A percentile compares a stretch with the other conserved stretches of the same genome.
Conservation (phyloP, 1,140 invertebrate genomes). For the Bombus fervidus region DNA sequence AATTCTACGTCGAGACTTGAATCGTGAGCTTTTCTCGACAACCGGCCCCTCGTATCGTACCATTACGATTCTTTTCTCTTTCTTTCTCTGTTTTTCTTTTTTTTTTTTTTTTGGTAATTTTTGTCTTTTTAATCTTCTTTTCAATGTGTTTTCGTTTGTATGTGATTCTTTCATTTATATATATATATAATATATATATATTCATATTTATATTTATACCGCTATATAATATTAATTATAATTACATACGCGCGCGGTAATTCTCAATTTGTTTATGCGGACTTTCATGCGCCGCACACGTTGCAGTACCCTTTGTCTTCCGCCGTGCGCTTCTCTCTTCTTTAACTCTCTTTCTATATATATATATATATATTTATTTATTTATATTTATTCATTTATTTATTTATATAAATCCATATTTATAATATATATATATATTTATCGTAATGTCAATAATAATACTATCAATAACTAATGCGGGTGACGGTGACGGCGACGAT, state of each 20-base stretch:
- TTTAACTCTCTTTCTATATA: conserved; percentile 12
- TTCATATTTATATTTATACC: conserved; percentile 65
- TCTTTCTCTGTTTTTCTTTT: conserved; percentile 9
- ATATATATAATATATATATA: conserved; percentile 60
- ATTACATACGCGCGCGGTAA: conserved; percentile 61
- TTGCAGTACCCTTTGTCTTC: conserved; percentile 58
- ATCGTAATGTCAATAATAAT: conserved; percentile 64
- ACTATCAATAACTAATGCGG: conserved; percentile 60
- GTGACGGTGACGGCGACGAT: conserved; percentile 56
- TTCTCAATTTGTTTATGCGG: conserved; percentile 54
- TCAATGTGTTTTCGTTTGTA: conserved; percentile 35
- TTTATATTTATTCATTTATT: conserved; percentile 40
- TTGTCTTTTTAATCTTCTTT: conserved; percentile 22
- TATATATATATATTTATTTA: conserved; percentile 6
- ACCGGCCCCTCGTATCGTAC: conserved; percentile 35
- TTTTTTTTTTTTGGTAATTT: conserved; percentile 11
- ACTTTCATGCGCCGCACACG: conserved; percentile 61
- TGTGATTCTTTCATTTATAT: conserved; percentile 45
- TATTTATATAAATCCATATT: conserved; percentile 74
- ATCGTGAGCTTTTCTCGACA: conserved; percentile 57
- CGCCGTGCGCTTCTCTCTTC: conserved; percentile 11
- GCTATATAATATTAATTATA: conserved; percentile 63
- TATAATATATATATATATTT: conserved; percentile 69
- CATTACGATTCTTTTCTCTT: background rate
- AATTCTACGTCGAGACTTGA: conserved; percentile 63